Evolutionary conservation across 2,113 vertebrate genomes (phyloP).

Genomic region (Emydura subglobosa): DNA sequence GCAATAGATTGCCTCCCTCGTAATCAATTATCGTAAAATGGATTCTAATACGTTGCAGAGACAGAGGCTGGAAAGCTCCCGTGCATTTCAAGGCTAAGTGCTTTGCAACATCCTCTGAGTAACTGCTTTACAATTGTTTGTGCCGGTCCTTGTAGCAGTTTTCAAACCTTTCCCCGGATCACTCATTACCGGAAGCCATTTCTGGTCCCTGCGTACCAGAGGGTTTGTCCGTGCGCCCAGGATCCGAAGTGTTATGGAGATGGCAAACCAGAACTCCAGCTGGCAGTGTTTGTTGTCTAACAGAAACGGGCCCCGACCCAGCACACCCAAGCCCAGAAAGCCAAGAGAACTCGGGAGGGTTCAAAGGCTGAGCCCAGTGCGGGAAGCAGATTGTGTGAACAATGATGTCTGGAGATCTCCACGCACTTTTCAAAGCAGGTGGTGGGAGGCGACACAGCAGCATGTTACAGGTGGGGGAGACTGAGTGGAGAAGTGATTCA

Average conservation of each 20-base stretch:
- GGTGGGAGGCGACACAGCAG: too few relatives aligned
- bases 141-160: constrained; percentile 60
- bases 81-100: constrained; percentile 58
- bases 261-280: rapidly evolving
- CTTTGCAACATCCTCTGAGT: constrained; percentile 39
- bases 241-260: rapidly evolving
- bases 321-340: too few relatives aligned
- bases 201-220: background rate
- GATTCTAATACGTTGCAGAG: constrained; percentile 37
- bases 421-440: background rate
- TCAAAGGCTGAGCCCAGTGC: too few relatives aligned
- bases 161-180: constrained; percentile 36
- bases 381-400: background rate
- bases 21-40: constrained; percentile 72
- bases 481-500: background rate
- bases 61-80: constrained; percentile 40
- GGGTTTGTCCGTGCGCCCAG: background rate
- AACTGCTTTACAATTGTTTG: constrained; percentile 64
- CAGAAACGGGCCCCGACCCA: background rate
- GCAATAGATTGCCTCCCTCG: constrained; percentile 70
- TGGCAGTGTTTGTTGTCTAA: rapidly evolving
- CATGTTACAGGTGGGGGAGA: too few relatives aligned
- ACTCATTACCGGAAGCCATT: constrained; percentile 23
- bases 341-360: too few relatives aligned
- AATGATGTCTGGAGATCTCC: background rate